Percentiles rank a stretch among this genome's conserved stretches.
These are phyloP conservation scores for Phaonia tiefii DNA, from an alignment of 2,888 invertebrate species.

Conservation along the genomic window DNA sequence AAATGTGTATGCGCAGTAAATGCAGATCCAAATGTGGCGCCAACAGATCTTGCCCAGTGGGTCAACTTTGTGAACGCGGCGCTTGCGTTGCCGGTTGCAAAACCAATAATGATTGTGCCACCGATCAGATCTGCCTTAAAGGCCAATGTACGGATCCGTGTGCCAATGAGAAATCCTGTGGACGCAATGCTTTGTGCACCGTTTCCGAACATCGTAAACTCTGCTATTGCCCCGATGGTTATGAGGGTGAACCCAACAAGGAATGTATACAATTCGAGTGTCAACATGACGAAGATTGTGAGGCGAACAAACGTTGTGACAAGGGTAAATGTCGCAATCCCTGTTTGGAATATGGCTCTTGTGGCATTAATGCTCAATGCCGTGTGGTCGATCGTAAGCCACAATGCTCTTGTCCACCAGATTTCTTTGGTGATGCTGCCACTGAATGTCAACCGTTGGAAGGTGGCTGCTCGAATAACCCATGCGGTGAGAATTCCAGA, in stretches of 20 bases:
- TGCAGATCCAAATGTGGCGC: slow-evolving; percentile 88
- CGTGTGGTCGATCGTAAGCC: slow-evolving; percentile 88
- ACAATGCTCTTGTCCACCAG: slow-evolving; percentile 89
- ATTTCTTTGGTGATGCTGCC: slow-evolving; percentile 87
- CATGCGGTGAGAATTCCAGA: slow-evolving; percentile 91
- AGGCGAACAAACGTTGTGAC: slow-evolving; percentile 88
- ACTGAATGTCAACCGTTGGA: slow-evolving; percentile 86
- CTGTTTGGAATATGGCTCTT: slow-evolving; percentile 87
- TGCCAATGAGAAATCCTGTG: slow-evolving; percentile 86
- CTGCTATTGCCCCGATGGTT: slow-evolving; percentile 93
- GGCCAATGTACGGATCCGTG: slow-evolving; percentile 88
- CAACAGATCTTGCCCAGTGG: slow-evolving; percentile 85
- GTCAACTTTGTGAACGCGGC: slow-evolving; percentile 88
- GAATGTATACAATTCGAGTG: slow-evolving; percentile 91
- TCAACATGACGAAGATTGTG: slow-evolving; percentile 88
- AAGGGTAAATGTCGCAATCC: slow-evolving; percentile 90
- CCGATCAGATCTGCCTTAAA: slow-evolving; percentile 87
- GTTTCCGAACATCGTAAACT: slow-evolving; percentile 90
- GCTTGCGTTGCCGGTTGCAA: slow-evolving; percentile 90
- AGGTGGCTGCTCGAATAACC: slow-evolving; percentile 88
- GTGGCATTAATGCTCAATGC: slow-evolving; percentile 92
- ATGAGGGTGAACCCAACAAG: slow-evolving; percentile 89
- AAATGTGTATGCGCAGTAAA: slow-evolving; percentile 87
- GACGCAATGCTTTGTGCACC: slow-evolving; percentile 89
- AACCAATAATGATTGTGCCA: slow-evolving; percentile 89